A percentile compares a stretch with the other conserved stretches of the same genome.
These are phyloP conservation scores for Oscheius myriophilus DNA, from an alignment of 2,888 invertebrate genomes.

Conservation along the genomic window DNA sequence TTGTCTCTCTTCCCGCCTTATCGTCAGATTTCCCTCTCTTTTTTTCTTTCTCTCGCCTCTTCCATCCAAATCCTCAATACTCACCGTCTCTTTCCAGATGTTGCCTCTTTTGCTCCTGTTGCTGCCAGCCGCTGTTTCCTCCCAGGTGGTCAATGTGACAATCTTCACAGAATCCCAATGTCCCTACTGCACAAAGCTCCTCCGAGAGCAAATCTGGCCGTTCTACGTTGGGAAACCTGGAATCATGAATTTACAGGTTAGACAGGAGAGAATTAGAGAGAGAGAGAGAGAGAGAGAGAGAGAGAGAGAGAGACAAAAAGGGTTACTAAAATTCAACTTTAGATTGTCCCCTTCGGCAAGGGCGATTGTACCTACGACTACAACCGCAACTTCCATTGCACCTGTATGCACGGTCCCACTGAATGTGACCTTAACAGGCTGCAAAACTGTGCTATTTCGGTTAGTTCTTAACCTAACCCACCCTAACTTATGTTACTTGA, in stretches of 20 bases:
- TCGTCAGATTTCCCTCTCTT: no score
- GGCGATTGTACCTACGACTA: constrained; percentile 68
- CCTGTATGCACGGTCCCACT: constrained; percentile 70
- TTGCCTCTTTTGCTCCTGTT: constrained; percentile 12
- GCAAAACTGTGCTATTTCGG: constrained; percentile 69
- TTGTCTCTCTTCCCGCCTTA: no score
- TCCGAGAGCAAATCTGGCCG: constrained; percentile 70
- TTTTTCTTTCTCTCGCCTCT: no score
- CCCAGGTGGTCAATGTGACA: constrained; percentile 63
- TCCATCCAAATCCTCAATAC: no score
- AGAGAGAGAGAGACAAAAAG: background rate
- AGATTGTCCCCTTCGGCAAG: constrained; percentile 69
- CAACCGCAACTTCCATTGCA: constrained; percentile 65
- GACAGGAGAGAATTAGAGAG: constrained; percentile 5
- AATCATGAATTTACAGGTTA: constrained; percentile 68
- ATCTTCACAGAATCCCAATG: constrained; percentile 70
- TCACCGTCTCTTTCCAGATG: constrained; percentile 12
- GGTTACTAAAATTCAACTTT: constrained; percentile 12
- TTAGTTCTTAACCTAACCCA: constrained; percentile 32
- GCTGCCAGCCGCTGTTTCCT: constrained; percentile 19
- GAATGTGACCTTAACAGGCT: constrained; percentile 68
- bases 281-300: background rate
- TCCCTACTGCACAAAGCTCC: constrained; percentile 66
- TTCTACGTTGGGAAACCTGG: constrained; percentile 68
- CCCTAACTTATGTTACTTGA: no score